Evolutionary conservation across 92 coral and sea anemone species (phyloP).

Genomic region (Epizoanthus illoricatus): DNA sequence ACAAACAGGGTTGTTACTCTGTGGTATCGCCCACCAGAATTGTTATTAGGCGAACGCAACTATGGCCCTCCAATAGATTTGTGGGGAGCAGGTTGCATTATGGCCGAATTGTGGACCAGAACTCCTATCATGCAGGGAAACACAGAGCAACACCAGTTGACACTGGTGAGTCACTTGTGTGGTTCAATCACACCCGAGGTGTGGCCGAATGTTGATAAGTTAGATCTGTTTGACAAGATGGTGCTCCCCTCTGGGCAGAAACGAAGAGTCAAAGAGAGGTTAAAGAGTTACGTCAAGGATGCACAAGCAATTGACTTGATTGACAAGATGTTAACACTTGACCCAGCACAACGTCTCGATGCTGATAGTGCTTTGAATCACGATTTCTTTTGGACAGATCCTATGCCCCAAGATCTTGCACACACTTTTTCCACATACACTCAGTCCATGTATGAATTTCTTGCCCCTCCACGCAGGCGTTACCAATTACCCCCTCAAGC

Average conservation of each 20-base stretch:
- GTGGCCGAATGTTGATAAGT: constrained; percentile 94
- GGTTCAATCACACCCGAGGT: constrained; percentile 91
- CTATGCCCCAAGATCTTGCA: constrained; percentile 93
- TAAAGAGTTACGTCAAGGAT: constrained; percentile 83
- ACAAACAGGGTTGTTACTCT: constrained; percentile 96
- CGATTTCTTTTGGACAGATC: constrained; percentile 98
- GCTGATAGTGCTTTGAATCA: constrained; percentile 95
- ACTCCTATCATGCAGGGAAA: constrained; percentile 99
- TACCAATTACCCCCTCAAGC: constrained; percentile 61
- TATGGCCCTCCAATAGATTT: constrained; percentile 99
- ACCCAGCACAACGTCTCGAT: constrained; percentile 89
- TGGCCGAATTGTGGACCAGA: constrained; percentile 99
- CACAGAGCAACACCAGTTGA: constrained; percentile 93
- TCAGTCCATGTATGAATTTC: constrained; percentile 94
- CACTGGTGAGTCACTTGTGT: constrained; percentile 87
- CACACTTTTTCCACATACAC: constrained; percentile 87
- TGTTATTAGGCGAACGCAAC: constrained; percentile 91
- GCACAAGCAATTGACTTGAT: constrained; percentile 89
- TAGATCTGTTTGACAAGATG: constrained; percentile 88
- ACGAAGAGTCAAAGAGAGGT: constrained; percentile 90
- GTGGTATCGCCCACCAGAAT: constrained; percentile 98
- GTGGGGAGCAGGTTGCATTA: constrained; percentile 99
- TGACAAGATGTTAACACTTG: constrained; percentile 91
- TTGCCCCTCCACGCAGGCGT: constrained; percentile 90
- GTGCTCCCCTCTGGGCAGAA: constrained; percentile 84